Evolutionary conservation across 2,797 vertebrate species (phyloP).

Genomic region (Anabas testudineus): DNA sequence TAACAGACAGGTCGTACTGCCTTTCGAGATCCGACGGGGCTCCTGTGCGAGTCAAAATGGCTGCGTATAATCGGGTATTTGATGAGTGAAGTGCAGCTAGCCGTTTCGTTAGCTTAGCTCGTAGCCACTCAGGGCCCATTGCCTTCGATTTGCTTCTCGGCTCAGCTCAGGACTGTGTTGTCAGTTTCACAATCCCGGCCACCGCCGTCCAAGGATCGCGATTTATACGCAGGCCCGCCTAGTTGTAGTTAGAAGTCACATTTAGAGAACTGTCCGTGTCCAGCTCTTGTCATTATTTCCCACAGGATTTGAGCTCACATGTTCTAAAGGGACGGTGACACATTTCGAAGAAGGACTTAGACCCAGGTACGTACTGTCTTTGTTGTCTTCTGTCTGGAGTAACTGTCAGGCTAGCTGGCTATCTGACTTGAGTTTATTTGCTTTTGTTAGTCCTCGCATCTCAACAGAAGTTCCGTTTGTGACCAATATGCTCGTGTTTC

Average conservation of each 20-base stretch:
- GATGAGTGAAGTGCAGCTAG: conserved; percentile 70
- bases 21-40: conserved; percentile 1
- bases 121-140: conserved; percentile 74
- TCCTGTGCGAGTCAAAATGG: conserved; percentile 36
- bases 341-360: conserved; percentile 65
- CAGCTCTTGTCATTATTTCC: conserved; percentile 33
- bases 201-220: conserved; percentile 59
- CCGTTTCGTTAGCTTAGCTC: conserved; percentile 78
- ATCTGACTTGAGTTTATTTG: conserved; percentile 35
- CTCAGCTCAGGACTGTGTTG: conserved; percentile 78
- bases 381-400: conserved; percentile 75
- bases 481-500: background rate
- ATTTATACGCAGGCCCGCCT: conserved; percentile 57
- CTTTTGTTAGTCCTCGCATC: background rate
- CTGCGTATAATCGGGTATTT: conserved; percentile 59
- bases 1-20: background rate
- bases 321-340: conserved; percentile 68
- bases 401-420: conserved; percentile 60
- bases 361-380: conserved; percentile 79
- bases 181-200: conserved; percentile 78
- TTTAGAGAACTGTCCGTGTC: conserved; percentile 15
- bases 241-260: conserved; percentile 24
- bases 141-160: conserved; percentile 71
- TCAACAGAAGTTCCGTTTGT: background rate
- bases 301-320: conserved; percentile 59